phyloP scores from a whole-genome alignment of 2,113 vertebrate genomes.

The Nesogale talazaci region DNA sequence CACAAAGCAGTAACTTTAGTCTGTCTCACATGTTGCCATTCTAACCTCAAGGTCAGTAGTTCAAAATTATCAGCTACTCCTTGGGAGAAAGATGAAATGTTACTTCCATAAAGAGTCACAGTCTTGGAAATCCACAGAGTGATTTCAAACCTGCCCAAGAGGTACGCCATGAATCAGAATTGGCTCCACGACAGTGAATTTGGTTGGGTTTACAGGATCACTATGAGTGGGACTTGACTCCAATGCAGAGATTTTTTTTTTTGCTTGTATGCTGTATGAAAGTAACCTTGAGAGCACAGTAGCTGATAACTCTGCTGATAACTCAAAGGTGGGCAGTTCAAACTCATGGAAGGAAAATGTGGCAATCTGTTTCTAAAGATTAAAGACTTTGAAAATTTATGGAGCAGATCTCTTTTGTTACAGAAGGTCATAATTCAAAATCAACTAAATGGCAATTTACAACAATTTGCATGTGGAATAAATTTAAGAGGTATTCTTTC shows the following conservation, averaged over 20 bases:
- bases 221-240: no score
- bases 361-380: neutral
- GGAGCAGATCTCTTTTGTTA: neutral
- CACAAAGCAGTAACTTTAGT: no score
- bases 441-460: neutral
- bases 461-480: neutral
- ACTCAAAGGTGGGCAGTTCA: neutral
- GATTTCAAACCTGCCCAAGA: no score
- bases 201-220: no score
- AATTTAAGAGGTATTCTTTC: constrained; percentile 3
- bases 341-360: neutral
- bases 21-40: neutral
- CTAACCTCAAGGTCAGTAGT: neutral
- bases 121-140: neutral
- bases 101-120: neutral
- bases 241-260: no score
- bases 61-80: neutral
- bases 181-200: no score
- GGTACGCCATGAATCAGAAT: no score
- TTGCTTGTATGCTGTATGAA: no score
- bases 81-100: neutral
- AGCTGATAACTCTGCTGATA: no score
- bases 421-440: neutral
- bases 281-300: no score
- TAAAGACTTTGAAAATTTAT: neutral